phyloP scores from a whole-genome alignment of 2,797 vertebrate genomes.

The Buphagus erythrorhynchus region DNA sequence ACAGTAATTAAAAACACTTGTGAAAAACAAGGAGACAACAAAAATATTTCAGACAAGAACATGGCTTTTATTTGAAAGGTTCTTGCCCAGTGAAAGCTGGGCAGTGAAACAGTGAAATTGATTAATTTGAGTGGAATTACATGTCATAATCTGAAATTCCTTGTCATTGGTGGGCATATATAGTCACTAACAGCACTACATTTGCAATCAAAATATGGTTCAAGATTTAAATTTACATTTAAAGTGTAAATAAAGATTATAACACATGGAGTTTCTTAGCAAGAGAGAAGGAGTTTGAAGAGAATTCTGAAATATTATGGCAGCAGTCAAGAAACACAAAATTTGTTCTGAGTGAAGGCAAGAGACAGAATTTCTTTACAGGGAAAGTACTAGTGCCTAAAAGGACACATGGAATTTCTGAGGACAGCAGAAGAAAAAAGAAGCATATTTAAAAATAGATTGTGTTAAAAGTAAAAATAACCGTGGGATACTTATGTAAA shows the following conservation, averaged over 20 bases:
- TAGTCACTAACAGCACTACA: background rate
- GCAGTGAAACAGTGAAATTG: background rate
- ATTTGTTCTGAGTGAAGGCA: background rate
- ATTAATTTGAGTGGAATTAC: background rate
- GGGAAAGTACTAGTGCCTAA: background rate
- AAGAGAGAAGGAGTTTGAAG: background rate
- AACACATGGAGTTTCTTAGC: background rate
- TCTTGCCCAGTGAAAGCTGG: background rate
- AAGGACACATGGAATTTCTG: constrained; percentile 18
- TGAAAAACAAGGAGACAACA: background rate
- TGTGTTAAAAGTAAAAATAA: constrained; percentile 52
- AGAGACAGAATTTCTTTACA: background rate
- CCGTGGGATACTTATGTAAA: constrained; percentile 38
- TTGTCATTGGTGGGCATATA: background rate
- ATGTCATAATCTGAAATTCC: background rate
- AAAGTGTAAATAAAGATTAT: background rate
- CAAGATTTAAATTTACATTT: background rate
- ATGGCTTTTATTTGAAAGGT: background rate
- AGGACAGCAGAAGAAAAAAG: constrained; percentile 31
- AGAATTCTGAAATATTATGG: background rate
- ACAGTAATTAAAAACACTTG: background rate
- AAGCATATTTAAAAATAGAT: constrained; percentile 41
- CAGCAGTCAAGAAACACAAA: background rate
- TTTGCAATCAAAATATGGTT: background rate
- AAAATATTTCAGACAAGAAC: background rate